Evolutionary conservation across 1,140 invertebrate genomes (phyloP).

Genomic region (Rhopalosiphum maidis): DNA sequence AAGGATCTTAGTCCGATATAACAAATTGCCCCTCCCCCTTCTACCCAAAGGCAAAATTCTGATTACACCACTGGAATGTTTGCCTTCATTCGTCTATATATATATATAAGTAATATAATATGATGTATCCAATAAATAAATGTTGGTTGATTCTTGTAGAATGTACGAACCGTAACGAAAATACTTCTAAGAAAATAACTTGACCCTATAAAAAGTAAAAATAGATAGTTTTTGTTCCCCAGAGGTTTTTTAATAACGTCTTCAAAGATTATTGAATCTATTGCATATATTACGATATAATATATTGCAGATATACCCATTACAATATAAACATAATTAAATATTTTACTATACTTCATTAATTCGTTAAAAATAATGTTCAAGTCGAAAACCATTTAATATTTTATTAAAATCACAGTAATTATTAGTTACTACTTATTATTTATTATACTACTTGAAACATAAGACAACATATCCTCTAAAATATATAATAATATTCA

Average conservation of each 20-base stretch:
- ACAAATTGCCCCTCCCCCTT: too few relatives aligned
- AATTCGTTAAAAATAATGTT: background rate
- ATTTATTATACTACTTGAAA: background rate
- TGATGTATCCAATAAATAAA: conserved; percentile 1
- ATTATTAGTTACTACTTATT: background rate
- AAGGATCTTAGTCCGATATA: too few relatives aligned
- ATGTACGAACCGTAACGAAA: background rate
- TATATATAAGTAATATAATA: background rate
- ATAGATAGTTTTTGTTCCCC: background rate
- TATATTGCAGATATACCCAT: background rate
- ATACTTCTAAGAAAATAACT: background rate
- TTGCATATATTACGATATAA: background rate
- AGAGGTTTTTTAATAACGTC: background rate
- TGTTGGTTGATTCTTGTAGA: background rate
- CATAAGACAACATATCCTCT: background rate
- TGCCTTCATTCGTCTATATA: background rate
- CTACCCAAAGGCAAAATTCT: too few relatives aligned
- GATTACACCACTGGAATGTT: background rate
- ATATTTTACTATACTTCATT: background rate
- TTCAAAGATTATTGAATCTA: background rate
- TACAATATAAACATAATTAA: background rate
- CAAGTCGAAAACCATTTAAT: background rate
- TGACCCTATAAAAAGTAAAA: background rate
- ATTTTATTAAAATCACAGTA: background rate
- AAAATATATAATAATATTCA: too few relatives aligned